Percentiles rank a stretch among this genome's conserved stretches.
These are phyloP conservation scores for Petroica traversi DNA, from an alignment of 2,113 vertebrate genomes.

Conservation along the genomic window DNA sequence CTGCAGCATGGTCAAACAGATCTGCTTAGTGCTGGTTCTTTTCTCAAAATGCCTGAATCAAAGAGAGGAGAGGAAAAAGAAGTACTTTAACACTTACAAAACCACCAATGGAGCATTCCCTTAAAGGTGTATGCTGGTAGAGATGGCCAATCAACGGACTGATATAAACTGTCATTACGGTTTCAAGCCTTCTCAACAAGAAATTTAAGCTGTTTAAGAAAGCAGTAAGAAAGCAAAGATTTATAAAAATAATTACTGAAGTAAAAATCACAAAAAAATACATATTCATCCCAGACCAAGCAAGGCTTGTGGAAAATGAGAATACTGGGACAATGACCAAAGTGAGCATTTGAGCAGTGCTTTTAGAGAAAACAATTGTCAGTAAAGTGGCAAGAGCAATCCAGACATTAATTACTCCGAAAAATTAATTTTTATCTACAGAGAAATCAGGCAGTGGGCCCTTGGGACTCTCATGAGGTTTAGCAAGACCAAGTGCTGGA, in stretches of 20 bases:
- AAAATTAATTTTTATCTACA: not conserved
- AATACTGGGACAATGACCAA: not conserved
- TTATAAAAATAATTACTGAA: not conserved
- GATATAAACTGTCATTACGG: not conserved
- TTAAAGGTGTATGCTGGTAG: not conserved
- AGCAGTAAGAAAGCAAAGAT: not conserved
- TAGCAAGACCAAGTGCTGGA: not conserved
- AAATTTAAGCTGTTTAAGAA: not conserved
- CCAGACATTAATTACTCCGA: not conserved
- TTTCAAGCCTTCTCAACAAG: not conserved
- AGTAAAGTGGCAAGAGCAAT: not conserved
- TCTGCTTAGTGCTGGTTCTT: not conserved
- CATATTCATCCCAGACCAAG: not conserved
- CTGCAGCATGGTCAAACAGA: not conserved
- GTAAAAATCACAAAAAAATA: not conserved
- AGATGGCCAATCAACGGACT: not conserved
- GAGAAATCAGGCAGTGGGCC: not conserved
- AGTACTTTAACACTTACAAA: not conserved
- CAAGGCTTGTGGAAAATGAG: not conserved
- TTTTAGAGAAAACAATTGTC: not conserved
- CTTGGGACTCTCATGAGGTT: not conserved
- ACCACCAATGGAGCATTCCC: not conserved
- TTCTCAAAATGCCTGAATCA: not conserved
- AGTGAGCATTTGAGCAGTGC: not conserved
- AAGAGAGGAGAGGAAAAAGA: not conserved